Percentiles rank a stretch among this genome's conserved stretches.
Conservation (phyloP, 2,888 invertebrate species). For the Lasioglossum oenotherae region DNA sequence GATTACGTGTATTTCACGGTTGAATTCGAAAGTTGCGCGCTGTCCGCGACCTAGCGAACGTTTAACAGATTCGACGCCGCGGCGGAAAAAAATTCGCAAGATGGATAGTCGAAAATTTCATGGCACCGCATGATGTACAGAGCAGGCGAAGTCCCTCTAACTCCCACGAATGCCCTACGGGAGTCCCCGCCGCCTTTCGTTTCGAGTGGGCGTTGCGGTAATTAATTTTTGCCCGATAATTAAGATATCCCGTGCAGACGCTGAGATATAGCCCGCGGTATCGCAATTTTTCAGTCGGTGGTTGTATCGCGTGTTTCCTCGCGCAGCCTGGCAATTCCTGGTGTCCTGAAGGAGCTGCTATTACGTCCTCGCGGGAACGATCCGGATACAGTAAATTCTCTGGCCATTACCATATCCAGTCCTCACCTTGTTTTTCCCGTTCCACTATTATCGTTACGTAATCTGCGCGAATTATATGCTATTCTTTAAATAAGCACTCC, state of each 20-base stretch:
- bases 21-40: constrained; percentile 16
- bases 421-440: constrained; percentile 6
- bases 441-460: constrained; percentile 3
- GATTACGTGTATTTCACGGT: constrained; percentile 2
- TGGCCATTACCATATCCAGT: constrained; percentile 2
- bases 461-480: not conserved
- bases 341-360: constrained; percentile 43
- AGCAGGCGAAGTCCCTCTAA: constrained; percentile 43
- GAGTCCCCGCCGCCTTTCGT: constrained; percentile 57
- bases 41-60: constrained; percentile 8
- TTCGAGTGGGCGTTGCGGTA: constrained; percentile 77
- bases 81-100: constrained; percentile 4
- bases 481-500: not conserved
- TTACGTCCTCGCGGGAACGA: constrained; percentile 43
- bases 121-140: constrained; percentile 17
- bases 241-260: constrained; percentile 77
- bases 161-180: constrained; percentile 72
- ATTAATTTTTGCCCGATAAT: constrained; percentile 81
- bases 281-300: constrained; percentile 74
- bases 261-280: constrained; percentile 72
- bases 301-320: constrained; percentile 59
- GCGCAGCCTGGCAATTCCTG: constrained; percentile 53
- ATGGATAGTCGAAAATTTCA: constrained; percentile 39
- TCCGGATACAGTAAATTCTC: constrained; percentile 21
- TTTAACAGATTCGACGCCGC: not conserved